Base-by-base conservation (phyloP, 2,888 invertebrate genomes). In the Ophioninae sp. region DNA sequence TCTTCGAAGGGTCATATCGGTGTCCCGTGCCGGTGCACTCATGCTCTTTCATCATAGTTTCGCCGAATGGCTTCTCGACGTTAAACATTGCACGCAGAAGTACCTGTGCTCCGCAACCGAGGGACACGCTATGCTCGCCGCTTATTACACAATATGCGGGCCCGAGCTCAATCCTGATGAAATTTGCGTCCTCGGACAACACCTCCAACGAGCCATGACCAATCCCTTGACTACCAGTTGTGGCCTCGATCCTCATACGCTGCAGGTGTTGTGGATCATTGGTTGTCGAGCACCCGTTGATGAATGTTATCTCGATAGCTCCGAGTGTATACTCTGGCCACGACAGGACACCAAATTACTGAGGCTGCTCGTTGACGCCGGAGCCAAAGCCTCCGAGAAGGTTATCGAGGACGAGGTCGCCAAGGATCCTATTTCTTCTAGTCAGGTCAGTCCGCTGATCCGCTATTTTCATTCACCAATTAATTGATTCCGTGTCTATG, bases 71-170 rank as follows among this genome's bases (percentile, higher is more conserved):
- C 93, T 99, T 87, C 94, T 97, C 76, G 99, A 99, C 92, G 98
- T 99, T n/a, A 99, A 99, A 93, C 98, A 99, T 91, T 98, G 99
- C 93, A 99, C 99, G 1, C 96, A 98, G 88, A 97, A 98, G 88
- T 99, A 98, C 93, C 94, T 99, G 86, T 99, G 98, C 92, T 96
- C 96, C 87, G 96, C 97, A 8, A 94, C 95, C 73, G 97, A 97
- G 88, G 99, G 99, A 0, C 98, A 99, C 92, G 96, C 96, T 10
- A 97, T 97, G 92, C 94, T 98, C 61, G 96, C 97, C 23, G 96
- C 98, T 95, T 96, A 96, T 90, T 96, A 97, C 94, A 95, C 96
- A 72, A 93, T 96, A 69, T 95, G 96, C 30, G 96, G 96, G 0
- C 94, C 94, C 73, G 94, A 95, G 41, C 91, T 97, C 61, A 95